Evolutionary conservation across 1,140 invertebrate genomes (phyloP).

Genomic region (Linepithema humile): DNA sequence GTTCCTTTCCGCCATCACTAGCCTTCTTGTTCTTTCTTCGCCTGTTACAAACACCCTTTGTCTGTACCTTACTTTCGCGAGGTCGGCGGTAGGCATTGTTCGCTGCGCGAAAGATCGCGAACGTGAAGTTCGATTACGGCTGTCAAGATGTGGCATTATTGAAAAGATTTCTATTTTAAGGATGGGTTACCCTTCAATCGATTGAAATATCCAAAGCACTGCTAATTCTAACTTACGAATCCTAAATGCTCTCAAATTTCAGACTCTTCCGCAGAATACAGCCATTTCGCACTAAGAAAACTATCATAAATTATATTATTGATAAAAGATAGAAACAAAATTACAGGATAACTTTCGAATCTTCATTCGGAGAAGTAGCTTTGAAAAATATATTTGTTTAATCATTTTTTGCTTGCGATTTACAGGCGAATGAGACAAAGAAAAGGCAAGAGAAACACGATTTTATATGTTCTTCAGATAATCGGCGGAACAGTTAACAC

Average conservation of each 20-base stretch:
- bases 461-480: background rate
- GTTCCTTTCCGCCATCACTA: background rate
- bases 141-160: background rate
- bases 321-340: too few relatives aligned
- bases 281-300: background rate
- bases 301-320: background rate
- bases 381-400: too few relatives aligned
- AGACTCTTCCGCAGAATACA: background rate
- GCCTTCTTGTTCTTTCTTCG: constrained; percentile 38
- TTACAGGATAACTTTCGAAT: too few relatives aligned
- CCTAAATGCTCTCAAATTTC: background rate
- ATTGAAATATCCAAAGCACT: too few relatives aligned
- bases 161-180: background rate
- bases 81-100: constrained; percentile 48
- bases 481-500: constrained; percentile 7
- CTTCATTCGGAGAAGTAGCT: too few relatives aligned
- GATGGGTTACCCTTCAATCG: background rate
- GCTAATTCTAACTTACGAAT: background rate
- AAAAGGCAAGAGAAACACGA: background rate
- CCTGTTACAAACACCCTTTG: constrained; percentile 54
- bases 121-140: background rate
- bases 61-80: constrained; percentile 35
- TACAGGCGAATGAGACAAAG: background rate
- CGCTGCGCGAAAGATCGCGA: constrained; percentile 51
- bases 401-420: background rate